Evolutionary conservation across 2,888 invertebrate genomes (phyloP).

Genomic region (Cyclophora albipunctata): DNA sequence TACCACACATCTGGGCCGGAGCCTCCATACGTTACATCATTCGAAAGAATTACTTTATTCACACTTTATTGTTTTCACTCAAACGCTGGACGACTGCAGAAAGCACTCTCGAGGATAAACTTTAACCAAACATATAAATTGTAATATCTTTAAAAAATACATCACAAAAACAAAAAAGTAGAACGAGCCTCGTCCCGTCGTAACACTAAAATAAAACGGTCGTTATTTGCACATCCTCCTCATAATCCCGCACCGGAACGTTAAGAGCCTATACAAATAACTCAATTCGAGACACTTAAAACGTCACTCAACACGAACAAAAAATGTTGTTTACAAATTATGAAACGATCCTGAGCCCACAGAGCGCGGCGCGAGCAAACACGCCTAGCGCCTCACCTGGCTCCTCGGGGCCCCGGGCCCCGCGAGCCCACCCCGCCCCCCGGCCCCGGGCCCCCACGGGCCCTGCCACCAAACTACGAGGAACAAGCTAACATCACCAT

Average conservation of each 20-base stretch:
- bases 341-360: slow-evolving; percentile 42
- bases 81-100: too few relatives aligned
- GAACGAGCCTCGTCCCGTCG: not conserved
- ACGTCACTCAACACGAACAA: slow-evolving; percentile 53
- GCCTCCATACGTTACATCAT: too few relatives aligned
- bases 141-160: too few relatives aligned
- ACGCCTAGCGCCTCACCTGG: slow-evolving; percentile 30
- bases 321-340: slow-evolving; percentile 56
- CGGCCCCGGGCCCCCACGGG: not conserved
- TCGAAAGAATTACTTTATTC: too few relatives aligned
- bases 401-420: slow-evolving; percentile 5
- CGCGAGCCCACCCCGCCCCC: not conserved
- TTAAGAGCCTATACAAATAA: slow-evolving; percentile 62
- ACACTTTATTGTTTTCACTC: too few relatives aligned
- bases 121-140: too few relatives aligned
- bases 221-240: slow-evolving; percentile 36
- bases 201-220: slow-evolving; percentile 5
- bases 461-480: not conserved
- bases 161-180: not conserved
- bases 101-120: too few relatives aligned
- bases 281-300: slow-evolving; percentile 61
- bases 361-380: too few relatives aligned
- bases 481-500: not conserved
- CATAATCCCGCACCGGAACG: slow-evolving; percentile 34
- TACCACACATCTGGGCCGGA: too few relatives aligned